These are phyloP conservation scores for Ophiodon elongatus DNA, from an alignment of 2,113 vertebrate species.

Conservation along the genomic window DNA sequence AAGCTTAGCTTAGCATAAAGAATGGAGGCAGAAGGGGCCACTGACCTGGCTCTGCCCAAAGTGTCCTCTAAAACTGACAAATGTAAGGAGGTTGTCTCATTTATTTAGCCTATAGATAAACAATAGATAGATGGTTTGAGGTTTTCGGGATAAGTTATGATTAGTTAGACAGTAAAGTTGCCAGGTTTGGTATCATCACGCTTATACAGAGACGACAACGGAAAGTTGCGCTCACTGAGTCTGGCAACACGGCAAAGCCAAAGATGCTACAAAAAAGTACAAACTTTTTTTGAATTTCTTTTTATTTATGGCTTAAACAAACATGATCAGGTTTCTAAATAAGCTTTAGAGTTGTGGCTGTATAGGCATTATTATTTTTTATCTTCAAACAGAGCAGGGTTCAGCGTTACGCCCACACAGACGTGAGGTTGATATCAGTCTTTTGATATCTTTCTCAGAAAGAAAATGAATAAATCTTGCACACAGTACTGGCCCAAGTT, in stretches of 20 bases:
- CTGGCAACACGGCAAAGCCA: neutral
- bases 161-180: neutral
- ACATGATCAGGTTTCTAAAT: neutral
- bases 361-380: neutral
- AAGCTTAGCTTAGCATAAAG: neutral
- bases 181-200: neutral
- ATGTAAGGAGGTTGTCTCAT: neutral
- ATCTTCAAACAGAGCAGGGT: neutral
- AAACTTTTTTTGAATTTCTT: neutral
- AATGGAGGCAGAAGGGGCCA: neutral
- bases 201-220: neutral
- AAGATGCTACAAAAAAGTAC: neutral
- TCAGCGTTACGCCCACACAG: neutral
- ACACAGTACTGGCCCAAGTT: slow-evolving; percentile 52
- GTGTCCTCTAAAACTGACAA: neutral
- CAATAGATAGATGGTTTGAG: neutral
- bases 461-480: neutral
- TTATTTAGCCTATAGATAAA: neutral
- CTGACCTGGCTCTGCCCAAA: neutral
- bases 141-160: neutral
- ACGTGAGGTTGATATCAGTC: neutral
- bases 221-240: neutral
- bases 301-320: neutral
- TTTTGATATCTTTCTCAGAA: neutral
- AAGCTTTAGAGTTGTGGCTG: neutral